Evolutionary conservation across 2,888 invertebrate species (phyloP).

Genomic region (Chalcis sispes): DNA sequence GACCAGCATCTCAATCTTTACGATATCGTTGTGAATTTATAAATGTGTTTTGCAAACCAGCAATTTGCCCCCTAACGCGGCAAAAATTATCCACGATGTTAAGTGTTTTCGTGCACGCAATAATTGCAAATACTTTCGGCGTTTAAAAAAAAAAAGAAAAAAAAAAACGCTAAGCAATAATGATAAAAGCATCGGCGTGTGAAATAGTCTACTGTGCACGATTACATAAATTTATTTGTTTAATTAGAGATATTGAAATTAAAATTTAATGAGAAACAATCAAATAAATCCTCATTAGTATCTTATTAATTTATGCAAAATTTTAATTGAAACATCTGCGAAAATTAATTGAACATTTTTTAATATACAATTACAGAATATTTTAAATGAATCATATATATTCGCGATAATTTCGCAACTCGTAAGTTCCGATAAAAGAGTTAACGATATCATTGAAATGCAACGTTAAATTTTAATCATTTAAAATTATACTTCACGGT

Average conservation of each 20-base stretch:
- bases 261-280: conserved; percentile 38
- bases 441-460: too few species aligned
- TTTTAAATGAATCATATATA: too few species aligned
- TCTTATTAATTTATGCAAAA: conserved; percentile 7
- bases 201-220: conserved; percentile 15
- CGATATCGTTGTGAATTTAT: too few species aligned
- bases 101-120: neutral
- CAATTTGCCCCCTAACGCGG: neutral
- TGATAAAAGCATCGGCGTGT: conserved; percentile 8
- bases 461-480: too few species aligned
- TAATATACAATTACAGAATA: neutral
- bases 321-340: conserved; percentile 22
- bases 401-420: too few species aligned
- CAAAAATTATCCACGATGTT: neutral
- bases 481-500: too few species aligned
- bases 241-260: conserved; percentile 40
- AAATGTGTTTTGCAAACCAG: neutral
- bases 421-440: too few species aligned
- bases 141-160: neutral
- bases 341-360: conserved; percentile 16
- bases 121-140: neutral
- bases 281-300: conserved; percentile 30
- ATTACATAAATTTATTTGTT: conserved; percentile 35
- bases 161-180: neutral
- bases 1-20: too few species aligned